Evolutionary conservation across 2,888 invertebrate species (phyloP).

Genomic region (Eupelmus urozonus): DNA sequence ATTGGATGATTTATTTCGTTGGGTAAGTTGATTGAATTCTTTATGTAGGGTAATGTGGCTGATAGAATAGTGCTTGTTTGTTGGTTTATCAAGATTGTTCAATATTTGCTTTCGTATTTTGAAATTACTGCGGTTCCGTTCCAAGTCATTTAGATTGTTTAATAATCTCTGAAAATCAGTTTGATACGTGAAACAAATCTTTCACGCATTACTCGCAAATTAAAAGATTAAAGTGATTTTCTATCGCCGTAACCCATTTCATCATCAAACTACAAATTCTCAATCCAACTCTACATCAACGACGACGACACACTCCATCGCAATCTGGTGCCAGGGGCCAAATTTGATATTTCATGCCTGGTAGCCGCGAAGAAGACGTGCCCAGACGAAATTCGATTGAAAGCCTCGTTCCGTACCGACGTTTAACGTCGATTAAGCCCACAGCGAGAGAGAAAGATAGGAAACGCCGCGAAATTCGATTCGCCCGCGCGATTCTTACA

Average conservation of each 20-base stretch:
- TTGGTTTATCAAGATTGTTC: too few relatives aligned
- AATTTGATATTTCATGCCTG: constrained; percentile 10
- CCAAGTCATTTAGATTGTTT: too few relatives aligned
- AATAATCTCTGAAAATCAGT: too few relatives aligned
- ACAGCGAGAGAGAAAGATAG: neutral
- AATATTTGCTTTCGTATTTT: too few relatives aligned
- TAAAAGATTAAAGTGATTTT: too few relatives aligned
- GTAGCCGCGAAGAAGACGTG: constrained; percentile 19
- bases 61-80: too few relatives aligned
- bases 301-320: neutral
- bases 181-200: too few relatives aligned
- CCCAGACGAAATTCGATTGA: constrained; percentile 30
- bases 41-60: neutral
- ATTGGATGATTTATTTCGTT: too few relatives aligned
- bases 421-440: constrained; percentile 50
- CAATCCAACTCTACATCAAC: neutral
- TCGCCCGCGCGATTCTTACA: constrained; percentile 26
- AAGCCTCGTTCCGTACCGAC: constrained; percentile 38
- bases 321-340: neutral
- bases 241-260: neutral
- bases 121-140: too few relatives aligned
- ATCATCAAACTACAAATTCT: neutral
- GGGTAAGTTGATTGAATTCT: neutral
- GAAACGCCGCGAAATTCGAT: constrained; percentile 33
- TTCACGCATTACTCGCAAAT: too few relatives aligned